Percentiles rank a stretch among this genome's conserved stretches.
Evolutionary conservation across 1,140 invertebrate genomes (phyloP).

Genomic region (Drosophila rufa): DNA sequence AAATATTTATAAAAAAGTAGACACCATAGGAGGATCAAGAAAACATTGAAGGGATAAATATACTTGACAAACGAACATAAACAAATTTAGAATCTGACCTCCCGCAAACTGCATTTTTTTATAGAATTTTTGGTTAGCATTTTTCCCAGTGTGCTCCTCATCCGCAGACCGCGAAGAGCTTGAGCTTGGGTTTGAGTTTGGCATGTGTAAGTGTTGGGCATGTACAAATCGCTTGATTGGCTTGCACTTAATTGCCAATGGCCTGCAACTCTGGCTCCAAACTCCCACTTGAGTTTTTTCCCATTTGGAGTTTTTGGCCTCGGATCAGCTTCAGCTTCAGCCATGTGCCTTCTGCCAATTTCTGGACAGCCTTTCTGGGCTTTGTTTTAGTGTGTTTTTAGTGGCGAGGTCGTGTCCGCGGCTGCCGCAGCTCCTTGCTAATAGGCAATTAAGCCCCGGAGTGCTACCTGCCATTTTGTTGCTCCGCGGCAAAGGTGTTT

Average conservation of each 20-base stretch:
- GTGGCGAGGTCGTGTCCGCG: constrained; percentile 73
- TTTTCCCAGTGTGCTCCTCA: constrained; percentile 10
- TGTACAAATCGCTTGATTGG: constrained; percentile 82
- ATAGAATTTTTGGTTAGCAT: neutral
- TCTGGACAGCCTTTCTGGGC: constrained; percentile 26
- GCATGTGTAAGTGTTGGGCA: constrained; percentile 75
- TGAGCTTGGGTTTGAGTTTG: constrained; percentile 21
- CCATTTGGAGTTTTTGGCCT: constrained; percentile 19
- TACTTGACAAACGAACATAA: too few relatives aligned
- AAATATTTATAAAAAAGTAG: neutral
- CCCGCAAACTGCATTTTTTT: too few relatives aligned
- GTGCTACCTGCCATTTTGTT: constrained; percentile 80
- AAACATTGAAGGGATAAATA: too few relatives aligned
- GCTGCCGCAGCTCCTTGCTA: constrained; percentile 70
- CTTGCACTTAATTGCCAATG: constrained; percentile 82
- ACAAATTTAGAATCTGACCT: neutral
- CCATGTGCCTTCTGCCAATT: constrained; percentile 53
- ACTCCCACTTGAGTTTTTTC: constrained; percentile 39
- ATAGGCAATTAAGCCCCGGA: constrained; percentile 77
- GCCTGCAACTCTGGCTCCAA: constrained; percentile 48
- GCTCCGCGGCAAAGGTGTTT: constrained; percentile 33
- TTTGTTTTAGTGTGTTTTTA: constrained; percentile 34
- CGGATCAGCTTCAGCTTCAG: constrained; percentile 3
- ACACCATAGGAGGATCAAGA: too few relatives aligned
- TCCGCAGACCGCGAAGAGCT: constrained; percentile 24